Evolutionary conservation across 2,888 invertebrate genomes (phyloP), one percentile per base, ranked within the genome.

Genomic region (Halictus quadricinctus): DNA sequence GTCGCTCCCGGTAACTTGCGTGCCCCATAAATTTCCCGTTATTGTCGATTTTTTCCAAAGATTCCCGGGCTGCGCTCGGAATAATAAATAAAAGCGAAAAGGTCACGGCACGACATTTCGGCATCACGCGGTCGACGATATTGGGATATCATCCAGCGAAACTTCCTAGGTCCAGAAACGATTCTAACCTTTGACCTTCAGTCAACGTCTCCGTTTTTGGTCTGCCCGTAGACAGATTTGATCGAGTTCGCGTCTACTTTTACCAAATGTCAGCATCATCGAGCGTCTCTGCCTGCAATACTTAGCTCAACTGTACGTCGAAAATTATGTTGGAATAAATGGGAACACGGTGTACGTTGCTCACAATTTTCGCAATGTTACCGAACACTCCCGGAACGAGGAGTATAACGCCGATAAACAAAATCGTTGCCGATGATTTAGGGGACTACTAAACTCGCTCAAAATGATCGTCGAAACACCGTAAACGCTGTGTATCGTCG

Each of bases 61-160:
- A 64, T 41, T n/a, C n/a, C 36, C 48, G 43, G 46, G 5, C 64
- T 48, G 66, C 50, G 36, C 48, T 66, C 64, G 66, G 66, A 69
- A 41, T 41, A 74, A 79, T 79, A 79, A 79, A 66, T 74, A 79
- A 79, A 74, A 74, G 25, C 43, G 66, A 18, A 79, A 79, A 79
- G 79, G 66, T 79, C 64, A 69, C 73, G 41, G 48, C 50, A 66
- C 46, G 64, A 60, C 64, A 46, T 74, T 73, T 74, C 66, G 15
- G 74, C 64, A n/a, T 64, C 50, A 21, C 64, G 64, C 29, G 15
- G 64, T 74, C 50, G 46, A 72, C 36, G 21, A 15, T 73, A 73
- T 72, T 72, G 41, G 60, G 46, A 48, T 46, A 64, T 50, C 76
- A 64, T 73, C 60, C 60, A 41, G 58, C 48, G 12, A n/a, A 21